Base-by-base conservation (phyloP, 2,797 vertebrate genomes). In the Acanthiza pusilla region DNA sequence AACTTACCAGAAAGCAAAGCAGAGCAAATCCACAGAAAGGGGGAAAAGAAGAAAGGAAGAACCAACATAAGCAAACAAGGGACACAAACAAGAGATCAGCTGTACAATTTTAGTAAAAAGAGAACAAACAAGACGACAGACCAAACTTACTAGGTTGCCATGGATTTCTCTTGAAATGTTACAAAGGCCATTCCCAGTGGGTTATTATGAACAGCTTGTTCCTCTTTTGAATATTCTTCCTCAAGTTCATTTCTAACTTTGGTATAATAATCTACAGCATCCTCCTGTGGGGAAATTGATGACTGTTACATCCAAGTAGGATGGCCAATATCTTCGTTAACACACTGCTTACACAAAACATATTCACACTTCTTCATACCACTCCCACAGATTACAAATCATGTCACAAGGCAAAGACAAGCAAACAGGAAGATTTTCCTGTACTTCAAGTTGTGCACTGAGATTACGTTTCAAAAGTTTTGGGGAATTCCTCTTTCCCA, bases 161-260 rank as follows among this genome's bases (percentile, higher is more conserved):
- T 99, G 48, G 98, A 98, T 81, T 99, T 98, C 10, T 98, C 98
- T 96, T 98, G 98, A 92, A 99, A 97, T 19, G 99, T 99, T 95
- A 99, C 98, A 16, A 99, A 99, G 79, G 99, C 99, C 91, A 99
- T 98, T 92, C 99, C 99, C 89, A 99, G 97, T 3, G 99, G 98
- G 70, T 94, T 96, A 75, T 96, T 80, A 82, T 96, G 97, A n/a
- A 98, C 98, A 36, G 55, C 70, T 65, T 97, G 85, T 34, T 97
- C 97, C 84, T 99, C 97, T 80, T 94, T 96, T 10, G 94, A 83
- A 83, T 98, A 97, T 68, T 98, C 97, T 74, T 97, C 97, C 83
- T 97, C 83, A 90, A 99, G 96, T 50, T 96, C 86, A 65, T 97
- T 97, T 85, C 98, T 98, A 94, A 98, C 97, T 60, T 76, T 94